These are phyloP conservation scores for Brassicogethes aeneus DNA, from an alignment of 2,888 invertebrate genomes.

Conservation along the genomic window DNA sequence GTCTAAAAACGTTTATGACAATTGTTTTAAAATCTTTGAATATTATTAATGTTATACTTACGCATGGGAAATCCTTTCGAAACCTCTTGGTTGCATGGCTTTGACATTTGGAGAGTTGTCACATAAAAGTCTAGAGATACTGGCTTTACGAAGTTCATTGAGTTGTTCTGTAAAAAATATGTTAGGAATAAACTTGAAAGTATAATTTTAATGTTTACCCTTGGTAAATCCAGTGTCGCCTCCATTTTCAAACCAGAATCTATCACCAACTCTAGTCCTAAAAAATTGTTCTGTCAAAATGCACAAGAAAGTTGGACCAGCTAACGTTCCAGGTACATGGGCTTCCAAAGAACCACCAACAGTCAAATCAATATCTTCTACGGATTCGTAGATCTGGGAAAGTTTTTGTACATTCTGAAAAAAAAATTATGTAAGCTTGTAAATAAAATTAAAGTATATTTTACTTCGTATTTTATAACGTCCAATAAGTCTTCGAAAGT, in stretches of 20 bases:
- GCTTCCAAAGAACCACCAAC: constrained; percentile 76
- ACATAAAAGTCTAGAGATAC: constrained; percentile 69
- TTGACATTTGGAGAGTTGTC: constrained; percentile 66
- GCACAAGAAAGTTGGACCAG: constrained; percentile 84
- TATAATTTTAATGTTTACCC: constrained; percentile 37
- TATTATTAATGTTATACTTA: constrained; percentile 33
- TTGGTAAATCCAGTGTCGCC: constrained; percentile 54
- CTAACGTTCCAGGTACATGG: constrained; percentile 65
- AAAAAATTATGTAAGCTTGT: constrained; percentile 10
- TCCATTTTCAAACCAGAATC: constrained; percentile 75
- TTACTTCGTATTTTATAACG: constrained; percentile 54
- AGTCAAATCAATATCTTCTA: constrained; percentile 78
- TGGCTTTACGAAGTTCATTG: constrained; percentile 65
- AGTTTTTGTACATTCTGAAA: constrained; percentile 58
- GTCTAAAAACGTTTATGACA: too few relatives aligned
- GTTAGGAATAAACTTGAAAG: constrained; percentile 1
- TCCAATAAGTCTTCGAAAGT: constrained; percentile 63
- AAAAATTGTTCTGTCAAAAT: constrained; percentile 83
- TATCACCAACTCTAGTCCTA: constrained; percentile 74
- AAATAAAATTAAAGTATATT: constrained; percentile 18
- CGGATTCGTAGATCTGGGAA: constrained; percentile 54
- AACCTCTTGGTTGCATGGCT: constrained; percentile 59
- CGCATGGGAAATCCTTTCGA: constrained; percentile 52
- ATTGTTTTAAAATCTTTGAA: too few relatives aligned
- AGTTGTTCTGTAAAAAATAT: constrained; percentile 54